Base-by-base conservation (phyloP, 2,113 vertebrate genomes). In the Equus quagga region DNA sequence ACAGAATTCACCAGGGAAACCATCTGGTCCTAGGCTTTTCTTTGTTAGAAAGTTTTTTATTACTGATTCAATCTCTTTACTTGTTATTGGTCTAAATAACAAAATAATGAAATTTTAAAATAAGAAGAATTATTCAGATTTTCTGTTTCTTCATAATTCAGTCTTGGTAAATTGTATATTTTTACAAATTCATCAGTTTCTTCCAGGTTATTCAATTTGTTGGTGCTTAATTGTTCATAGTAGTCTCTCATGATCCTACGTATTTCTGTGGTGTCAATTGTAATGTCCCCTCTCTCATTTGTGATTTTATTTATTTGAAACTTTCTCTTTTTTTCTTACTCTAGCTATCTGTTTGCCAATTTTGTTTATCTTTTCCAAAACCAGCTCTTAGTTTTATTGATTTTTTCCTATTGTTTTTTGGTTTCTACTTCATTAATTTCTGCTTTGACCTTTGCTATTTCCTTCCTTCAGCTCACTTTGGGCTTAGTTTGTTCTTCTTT, bases 301-400 rank as follows among this genome's bases (percentile, higher is more conserved):
- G 21, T 51, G 21, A n/a, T 85, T 65, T 67, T 33, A 69, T 78
- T 67, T 91, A 64, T 73, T 83, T 83, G 65, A 36, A 11, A 51
- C 31, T 69, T 79, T 24, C 79, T 14, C 76, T 49, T 18, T 54
- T n/a, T 89, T 75, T 19, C 13, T 78, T 64, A 62, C 11, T 17
- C n/a, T 41, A 44, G 15, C 36, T 82, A 82, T 62, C 44, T 15
- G 46, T 67, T 79, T 82, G 51, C 46, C 36, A 85, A 51, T n/a
- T 67, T 41, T 41, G 21, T 85, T 26, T 26, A 17, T 69, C 10
- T 51, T 60, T 58, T 64, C 14, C 51, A 58, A 83, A 84, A 51
- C 26, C 23, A 84, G 91, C 44, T 84, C 18, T 93, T 76, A 65
- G 69, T 93, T 84, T 93, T 62, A 14, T 92, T 93, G 58, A 24